These are phyloP conservation scores for Dipodomys merriami DNA, from an alignment of 2,113 vertebrate genomes.

Conservation along the genomic window DNA sequence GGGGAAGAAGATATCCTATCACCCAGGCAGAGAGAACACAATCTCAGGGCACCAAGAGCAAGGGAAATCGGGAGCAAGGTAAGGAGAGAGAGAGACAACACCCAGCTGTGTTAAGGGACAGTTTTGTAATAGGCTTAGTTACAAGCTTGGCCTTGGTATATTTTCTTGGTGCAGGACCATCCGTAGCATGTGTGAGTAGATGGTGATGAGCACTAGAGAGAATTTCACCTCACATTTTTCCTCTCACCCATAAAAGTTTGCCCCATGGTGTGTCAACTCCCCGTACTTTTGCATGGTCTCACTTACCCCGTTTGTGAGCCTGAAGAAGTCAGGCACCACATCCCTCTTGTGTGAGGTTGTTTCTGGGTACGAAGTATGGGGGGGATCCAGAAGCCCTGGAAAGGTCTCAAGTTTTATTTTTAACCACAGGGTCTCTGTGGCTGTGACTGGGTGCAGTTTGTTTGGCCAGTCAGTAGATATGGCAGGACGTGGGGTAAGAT, in stretches of 20 bases:
- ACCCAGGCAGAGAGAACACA: too few relatives aligned
- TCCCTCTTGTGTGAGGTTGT: not conserved
- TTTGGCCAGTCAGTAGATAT: not conserved
- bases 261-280: not conserved
- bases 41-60: not conserved
- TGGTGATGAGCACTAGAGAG: too few relatives aligned
- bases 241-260: not conserved
- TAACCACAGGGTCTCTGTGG: not conserved
- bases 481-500: not conserved
- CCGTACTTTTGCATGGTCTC: not conserved
- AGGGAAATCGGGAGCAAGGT: not conserved
- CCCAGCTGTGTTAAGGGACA: not conserved
- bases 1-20: not conserved
- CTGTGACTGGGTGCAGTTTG: not conserved
- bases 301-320: not conserved
- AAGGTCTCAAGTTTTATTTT: not conserved
- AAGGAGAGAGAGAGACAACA: not conserved
- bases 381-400: not conserved
- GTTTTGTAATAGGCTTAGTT: not conserved
- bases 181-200: not conserved
- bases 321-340: not conserved
- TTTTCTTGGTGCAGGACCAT: not conserved
- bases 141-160: not conserved
- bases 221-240: not conserved
- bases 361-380: not conserved